These are phyloP conservation scores for Nothocercus nigrocapillus DNA, from an alignment of 2,113 vertebrate genomes.

Conservation along the genomic window DNA sequence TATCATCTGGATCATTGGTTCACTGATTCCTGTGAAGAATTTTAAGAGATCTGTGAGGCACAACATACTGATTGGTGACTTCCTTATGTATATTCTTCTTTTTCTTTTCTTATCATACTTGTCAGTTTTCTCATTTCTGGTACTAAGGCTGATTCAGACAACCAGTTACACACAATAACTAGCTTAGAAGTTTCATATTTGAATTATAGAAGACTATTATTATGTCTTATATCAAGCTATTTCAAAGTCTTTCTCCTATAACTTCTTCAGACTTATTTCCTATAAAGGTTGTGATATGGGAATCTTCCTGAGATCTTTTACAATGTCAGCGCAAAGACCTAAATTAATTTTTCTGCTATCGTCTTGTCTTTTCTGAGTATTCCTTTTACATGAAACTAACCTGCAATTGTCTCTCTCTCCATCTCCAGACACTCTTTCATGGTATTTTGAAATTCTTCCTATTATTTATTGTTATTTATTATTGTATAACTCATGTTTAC, in stretches of 20 bases:
- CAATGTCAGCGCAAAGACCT: background rate
- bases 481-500: background rate
- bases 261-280: fast-evolving
- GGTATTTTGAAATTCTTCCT: background rate
- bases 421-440: fast-evolving
- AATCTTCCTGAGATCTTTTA: background rate
- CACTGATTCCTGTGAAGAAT: background rate
- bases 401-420: background rate
- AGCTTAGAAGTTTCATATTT: background rate
- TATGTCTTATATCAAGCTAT: background rate
- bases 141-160: background rate
- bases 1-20: background rate
- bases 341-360: background rate
- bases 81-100: background rate
- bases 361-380: background rate
- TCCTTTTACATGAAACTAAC: background rate
- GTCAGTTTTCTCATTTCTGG: background rate
- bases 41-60: background rate
- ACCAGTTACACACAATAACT: background rate
- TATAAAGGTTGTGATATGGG: background rate
- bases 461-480: background rate
- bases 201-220: background rate
- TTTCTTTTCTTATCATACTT: background rate
- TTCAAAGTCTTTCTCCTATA: background rate
- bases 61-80: background rate